Evolutionary conservation across 2,797 vertebrate species (phyloP).

Genomic region (Cyprinodon diabolis): DNA sequence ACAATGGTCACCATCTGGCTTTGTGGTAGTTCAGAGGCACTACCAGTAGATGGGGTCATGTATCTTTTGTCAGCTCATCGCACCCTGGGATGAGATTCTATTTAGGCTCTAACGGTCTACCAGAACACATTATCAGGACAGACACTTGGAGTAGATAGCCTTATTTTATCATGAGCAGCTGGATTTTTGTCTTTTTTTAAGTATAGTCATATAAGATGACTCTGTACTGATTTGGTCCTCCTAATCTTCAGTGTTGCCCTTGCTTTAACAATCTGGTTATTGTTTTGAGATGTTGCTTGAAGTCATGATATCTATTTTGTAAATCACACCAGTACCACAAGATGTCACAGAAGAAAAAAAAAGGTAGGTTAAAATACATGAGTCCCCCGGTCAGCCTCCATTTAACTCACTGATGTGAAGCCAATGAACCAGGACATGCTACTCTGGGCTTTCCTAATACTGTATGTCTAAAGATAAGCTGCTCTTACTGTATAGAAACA

Average conservation of each 20-base stretch:
- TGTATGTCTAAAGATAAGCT: neutral
- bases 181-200: too few relatives aligned
- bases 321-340: neutral
- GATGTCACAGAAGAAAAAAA: neutral
- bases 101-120: too few relatives aligned
- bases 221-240: neutral
- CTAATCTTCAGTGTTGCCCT: neutral
- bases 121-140: too few relatives aligned
- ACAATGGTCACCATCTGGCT: too few relatives aligned
- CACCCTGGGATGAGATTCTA: too few relatives aligned
- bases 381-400: neutral
- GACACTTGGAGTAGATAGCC: too few relatives aligned
- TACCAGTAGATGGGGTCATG: too few relatives aligned
- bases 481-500: neutral
- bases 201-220: too few relatives aligned
- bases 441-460: neutral
- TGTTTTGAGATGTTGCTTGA: neutral
- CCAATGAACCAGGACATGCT: neutral
- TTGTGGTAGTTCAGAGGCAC: too few relatives aligned
- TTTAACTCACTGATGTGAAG: neutral
- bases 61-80: too few relatives aligned
- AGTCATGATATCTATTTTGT: neutral
- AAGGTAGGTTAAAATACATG: too few relatives aligned
- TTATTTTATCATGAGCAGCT: too few relatives aligned
- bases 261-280: neutral